These are phyloP conservation scores for Deilephila porcellus DNA, from an alignment of 2,888 invertebrate genomes.

Conservation along the genomic window DNA sequence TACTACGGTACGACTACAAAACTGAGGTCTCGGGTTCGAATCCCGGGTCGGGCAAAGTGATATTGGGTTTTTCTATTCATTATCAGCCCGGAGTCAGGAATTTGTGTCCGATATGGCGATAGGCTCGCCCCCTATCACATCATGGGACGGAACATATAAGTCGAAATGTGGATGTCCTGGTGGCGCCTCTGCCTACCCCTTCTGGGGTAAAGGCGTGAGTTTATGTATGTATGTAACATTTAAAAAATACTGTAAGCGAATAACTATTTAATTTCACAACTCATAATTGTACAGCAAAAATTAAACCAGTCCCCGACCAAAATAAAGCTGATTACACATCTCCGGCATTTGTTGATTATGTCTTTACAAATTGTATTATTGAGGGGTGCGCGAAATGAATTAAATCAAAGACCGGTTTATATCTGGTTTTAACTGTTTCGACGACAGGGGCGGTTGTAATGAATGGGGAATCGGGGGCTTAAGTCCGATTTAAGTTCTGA, in stretches of 20 bases:
- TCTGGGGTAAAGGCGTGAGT: too few species aligned
- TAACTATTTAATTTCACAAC: not conserved
- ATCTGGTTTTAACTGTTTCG: conserved; percentile 65
- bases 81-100: too few species aligned
- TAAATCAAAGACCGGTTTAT: conserved; percentile 64
- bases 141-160: too few species aligned
- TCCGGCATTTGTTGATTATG: conserved; percentile 36
- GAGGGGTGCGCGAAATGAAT: conserved; percentile 52
- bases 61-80: too few species aligned
- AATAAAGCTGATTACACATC: conserved; percentile 29
- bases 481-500: conserved; percentile 25
- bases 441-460: conserved; percentile 60
- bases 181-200: too few species aligned
- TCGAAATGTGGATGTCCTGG: too few species aligned
- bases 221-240: too few species aligned
- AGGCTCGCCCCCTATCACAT: too few species aligned
- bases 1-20: too few species aligned
- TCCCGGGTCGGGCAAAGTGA: too few species aligned
- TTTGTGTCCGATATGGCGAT: too few species aligned
- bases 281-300: not conserved
- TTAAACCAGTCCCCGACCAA: not conserved
- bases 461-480: conserved; percentile 54
- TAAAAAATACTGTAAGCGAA: not conserved
- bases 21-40: too few species aligned
- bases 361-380: conserved; percentile 40